Conservation (phyloP, 2,113 vertebrate species). For the Menura novaehollandiae region DNA sequence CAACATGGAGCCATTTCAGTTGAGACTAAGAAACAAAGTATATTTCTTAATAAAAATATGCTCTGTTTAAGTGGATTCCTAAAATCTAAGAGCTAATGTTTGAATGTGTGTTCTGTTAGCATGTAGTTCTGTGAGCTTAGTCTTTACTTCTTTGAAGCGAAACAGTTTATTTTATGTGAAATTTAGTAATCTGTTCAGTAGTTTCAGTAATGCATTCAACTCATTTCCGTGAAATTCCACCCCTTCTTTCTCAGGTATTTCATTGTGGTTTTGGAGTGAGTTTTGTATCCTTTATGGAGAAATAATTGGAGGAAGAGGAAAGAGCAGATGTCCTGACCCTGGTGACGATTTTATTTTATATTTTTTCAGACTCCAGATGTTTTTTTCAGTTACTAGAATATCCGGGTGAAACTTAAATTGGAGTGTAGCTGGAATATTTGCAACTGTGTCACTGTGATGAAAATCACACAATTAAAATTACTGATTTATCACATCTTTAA, state of each 20-base stretch:
- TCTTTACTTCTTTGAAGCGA: neutral
- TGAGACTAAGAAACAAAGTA: neutral
- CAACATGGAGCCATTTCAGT: neutral
- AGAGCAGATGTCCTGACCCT: neutral
- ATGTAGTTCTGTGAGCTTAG: neutral
- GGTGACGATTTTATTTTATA: neutral
- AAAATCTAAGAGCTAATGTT: neutral
- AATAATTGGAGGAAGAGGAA: constrained; percentile 34
- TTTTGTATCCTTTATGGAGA: neutral
- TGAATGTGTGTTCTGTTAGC: neutral
- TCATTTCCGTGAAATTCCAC: neutral
- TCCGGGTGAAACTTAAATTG: neutral
- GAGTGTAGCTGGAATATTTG: neutral
- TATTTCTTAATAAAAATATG: constrained; percentile 14
- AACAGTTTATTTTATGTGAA: neutral
- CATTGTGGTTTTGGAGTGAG: neutral
- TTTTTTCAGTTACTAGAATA: neutral
- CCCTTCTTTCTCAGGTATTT: neutral
- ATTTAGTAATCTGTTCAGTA: neutral
- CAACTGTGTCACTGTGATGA: neutral
- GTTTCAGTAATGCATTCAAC: neutral
- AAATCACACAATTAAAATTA: neutral
- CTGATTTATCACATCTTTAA: neutral
- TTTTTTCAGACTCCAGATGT: neutral
- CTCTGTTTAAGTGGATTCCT: neutral